These are phyloP conservation scores for Myiagra hebetior DNA, from an alignment of 2,113 vertebrate species.

Conservation along the genomic window DNA sequence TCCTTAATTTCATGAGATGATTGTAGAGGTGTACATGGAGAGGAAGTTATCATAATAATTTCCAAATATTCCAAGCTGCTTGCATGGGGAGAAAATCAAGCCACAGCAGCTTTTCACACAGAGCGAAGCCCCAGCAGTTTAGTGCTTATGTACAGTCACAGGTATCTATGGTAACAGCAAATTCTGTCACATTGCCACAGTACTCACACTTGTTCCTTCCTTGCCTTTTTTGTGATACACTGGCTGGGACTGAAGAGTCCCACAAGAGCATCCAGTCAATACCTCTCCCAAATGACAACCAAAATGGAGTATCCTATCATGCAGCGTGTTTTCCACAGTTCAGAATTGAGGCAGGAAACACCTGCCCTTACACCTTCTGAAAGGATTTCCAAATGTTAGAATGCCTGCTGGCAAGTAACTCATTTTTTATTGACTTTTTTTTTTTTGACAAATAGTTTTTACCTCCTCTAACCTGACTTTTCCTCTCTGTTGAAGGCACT, in stretches of 20 bases:
- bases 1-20: background rate
- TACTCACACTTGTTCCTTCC: background rate
- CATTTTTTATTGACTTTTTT: background rate
- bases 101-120: background rate
- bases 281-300: background rate
- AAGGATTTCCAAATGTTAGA: background rate
- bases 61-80: background rate
- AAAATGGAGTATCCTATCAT: background rate
- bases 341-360: background rate
- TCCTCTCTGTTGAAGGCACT: background rate
- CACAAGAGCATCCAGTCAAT: background rate
- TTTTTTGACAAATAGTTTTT: rapidly evolving
- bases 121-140: background rate
- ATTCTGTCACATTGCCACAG: background rate
- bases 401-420: background rate
- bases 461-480: background rate
- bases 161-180: constrained; percentile 35
- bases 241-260: background rate
- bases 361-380: background rate
- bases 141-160: background rate
- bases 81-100: background rate
- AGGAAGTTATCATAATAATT: background rate
- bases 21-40: background rate
- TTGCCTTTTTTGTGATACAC: background rate
- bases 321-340: background rate